A percentile compares a stretch with the other conserved stretches of the same genome.
These are phyloP conservation scores for Drosophila takahashii DNA, from an alignment of 1,140 invertebrate genomes.

Conservation along the genomic window DNA sequence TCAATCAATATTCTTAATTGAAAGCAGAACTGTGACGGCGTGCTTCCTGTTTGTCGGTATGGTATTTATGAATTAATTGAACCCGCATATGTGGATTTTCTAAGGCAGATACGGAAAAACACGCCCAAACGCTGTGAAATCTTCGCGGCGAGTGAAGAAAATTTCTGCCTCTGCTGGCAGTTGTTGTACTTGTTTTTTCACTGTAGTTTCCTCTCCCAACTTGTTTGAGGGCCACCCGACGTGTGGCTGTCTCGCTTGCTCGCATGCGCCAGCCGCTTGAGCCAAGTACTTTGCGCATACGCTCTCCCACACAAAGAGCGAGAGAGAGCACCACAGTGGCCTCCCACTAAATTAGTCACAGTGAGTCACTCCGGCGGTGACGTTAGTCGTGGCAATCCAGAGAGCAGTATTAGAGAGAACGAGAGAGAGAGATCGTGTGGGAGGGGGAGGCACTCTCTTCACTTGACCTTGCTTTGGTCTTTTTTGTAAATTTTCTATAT, in stretches of 20 bases:
- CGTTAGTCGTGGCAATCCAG: slow-evolving; percentile 40
- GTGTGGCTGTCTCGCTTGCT: slow-evolving; percentile 18
- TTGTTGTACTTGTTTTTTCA: slow-evolving; percentile 17
- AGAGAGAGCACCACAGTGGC: slow-evolving; percentile 36
- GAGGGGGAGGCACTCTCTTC: slow-evolving; percentile 28
- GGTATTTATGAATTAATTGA: slow-evolving; percentile 36
- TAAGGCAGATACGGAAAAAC: slow-evolving; percentile 43
- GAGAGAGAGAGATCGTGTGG: not conserved
- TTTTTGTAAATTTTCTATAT: slow-evolving; percentile 76
- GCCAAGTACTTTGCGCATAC: slow-evolving; percentile 58
- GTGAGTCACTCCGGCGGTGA: slow-evolving; percentile 66
- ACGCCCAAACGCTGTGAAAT: slow-evolving; percentile 82
- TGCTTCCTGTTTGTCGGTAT: slow-evolving; percentile 13
- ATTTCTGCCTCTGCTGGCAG: slow-evolving; percentile 37
- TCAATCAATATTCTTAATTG: slow-evolving; percentile 25
- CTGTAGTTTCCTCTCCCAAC: slow-evolving; percentile 26
- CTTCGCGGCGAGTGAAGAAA: slow-evolving; percentile 60
- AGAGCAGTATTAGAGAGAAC: slow-evolving; percentile 16
- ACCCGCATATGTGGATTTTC: slow-evolving; percentile 25
- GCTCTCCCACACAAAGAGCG: slow-evolving; percentile 60
- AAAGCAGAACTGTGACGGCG: slow-evolving; percentile 19
- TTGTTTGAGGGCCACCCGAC: slow-evolving; percentile 26
- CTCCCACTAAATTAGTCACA: slow-evolving; percentile 31
- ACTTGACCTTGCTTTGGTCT: slow-evolving; percentile 79
- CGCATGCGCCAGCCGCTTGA: not conserved